Evolutionary conservation across 2,888 invertebrate species (phyloP).

Genomic region (Heliconius sara): DNA sequence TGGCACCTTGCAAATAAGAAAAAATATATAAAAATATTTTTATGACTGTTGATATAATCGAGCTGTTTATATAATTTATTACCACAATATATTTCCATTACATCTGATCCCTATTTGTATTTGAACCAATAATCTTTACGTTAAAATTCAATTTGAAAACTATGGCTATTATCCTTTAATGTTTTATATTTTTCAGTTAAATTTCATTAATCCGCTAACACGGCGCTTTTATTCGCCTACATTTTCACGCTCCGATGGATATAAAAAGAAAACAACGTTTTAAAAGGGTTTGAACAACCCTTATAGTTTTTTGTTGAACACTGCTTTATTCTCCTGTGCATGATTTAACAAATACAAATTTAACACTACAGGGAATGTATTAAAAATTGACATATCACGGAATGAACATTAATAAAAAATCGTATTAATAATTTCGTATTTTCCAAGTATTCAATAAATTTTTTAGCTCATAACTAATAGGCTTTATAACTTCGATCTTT

Average conservation of each 20-base stretch:
- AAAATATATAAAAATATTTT: too few relatives aligned
- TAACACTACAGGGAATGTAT: constrained; percentile 56
- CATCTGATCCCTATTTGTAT: background rate
- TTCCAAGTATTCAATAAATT: background rate
- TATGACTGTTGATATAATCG: background rate
- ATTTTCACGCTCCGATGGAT: constrained; percentile 73
- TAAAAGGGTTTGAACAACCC: constrained; percentile 68
- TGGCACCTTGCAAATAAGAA: too few relatives aligned
- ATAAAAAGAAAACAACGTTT: constrained; percentile 73
- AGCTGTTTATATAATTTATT: background rate
- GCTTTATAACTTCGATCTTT: too few relatives aligned
- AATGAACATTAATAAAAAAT: too few relatives aligned
- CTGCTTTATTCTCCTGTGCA: constrained; percentile 58
- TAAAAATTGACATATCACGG: background rate
- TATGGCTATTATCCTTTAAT: background rate
- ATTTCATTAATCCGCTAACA: constrained; percentile 43
- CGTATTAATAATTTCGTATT: background rate
- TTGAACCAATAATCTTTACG: background rate
- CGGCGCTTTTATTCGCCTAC: constrained; percentile 64
- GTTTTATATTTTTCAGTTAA: background rate
- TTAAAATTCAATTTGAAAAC: background rate
- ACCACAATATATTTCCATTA: background rate
- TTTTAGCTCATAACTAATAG: background rate
- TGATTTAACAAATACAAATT: constrained; percentile 67
- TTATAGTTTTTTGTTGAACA: constrained; percentile 64